phyloP scores from a whole-genome alignment of 1,140 invertebrate species.

The Octopus bimaculoides region DNA sequence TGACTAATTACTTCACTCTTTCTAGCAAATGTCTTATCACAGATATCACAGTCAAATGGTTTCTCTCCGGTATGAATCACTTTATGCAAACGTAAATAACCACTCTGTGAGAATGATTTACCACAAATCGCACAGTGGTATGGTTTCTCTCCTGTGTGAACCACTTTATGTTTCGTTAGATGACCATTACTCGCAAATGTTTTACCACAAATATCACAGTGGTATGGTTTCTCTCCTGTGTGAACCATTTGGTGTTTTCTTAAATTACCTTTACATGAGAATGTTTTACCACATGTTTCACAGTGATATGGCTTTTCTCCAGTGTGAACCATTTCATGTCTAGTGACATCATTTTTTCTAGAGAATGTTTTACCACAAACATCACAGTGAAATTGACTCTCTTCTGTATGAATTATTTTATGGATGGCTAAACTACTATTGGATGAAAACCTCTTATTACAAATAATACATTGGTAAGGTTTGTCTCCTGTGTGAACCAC shows the following conservation, averaged over 20 bases:
- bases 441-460: slow-evolving; percentile 59
- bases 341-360: slow-evolving; percentile 41
- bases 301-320: slow-evolving; percentile 29
- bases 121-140: slow-evolving; percentile 19
- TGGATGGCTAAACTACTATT: slow-evolving; percentile 82
- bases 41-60: slow-evolving; percentile 66
- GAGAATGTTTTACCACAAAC: slow-evolving; percentile 25
- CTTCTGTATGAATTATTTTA: slow-evolving; percentile 25
- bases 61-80: slow-evolving; percentile 17
- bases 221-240: slow-evolving; percentile 16
- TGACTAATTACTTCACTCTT: slow-evolving; percentile 55
- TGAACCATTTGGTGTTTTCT: slow-evolving; percentile 15
- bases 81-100: background rate
- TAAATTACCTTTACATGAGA: slow-evolving; percentile 19
- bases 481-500: slow-evolving; percentile 22
- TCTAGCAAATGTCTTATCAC: slow-evolving; percentile 82
- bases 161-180: slow-evolving; percentile 26
- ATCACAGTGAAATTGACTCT: slow-evolving; percentile 23
- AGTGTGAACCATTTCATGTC: slow-evolving; percentile 31
- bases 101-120: slow-evolving; percentile 8
- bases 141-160: slow-evolving; percentile 37
- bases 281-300: slow-evolving; percentile 25
- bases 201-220: slow-evolving; percentile 12
- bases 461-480: slow-evolving; percentile 19
- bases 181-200: slow-evolving; percentile 8